phyloP scores from a whole-genome alignment of 2,113 vertebrate species.

The Saccopteryx bilineata region DNA sequence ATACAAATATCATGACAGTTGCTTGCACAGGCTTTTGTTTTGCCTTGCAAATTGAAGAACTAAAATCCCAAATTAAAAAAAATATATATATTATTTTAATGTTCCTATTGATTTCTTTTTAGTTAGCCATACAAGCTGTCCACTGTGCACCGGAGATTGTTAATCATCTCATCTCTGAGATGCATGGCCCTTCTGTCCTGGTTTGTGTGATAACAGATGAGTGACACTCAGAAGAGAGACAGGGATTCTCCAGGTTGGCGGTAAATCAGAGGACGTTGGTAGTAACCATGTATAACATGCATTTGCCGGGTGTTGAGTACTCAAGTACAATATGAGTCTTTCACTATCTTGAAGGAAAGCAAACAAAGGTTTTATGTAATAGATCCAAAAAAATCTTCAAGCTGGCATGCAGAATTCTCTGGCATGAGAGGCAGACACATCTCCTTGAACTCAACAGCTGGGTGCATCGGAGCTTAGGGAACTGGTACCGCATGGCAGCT shows the following conservation, averaged over 20 bases:
- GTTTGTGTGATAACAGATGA: conserved; percentile 89
- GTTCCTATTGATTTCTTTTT: neutral
- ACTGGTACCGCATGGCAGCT: rapidly evolving
- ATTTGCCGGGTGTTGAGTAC: rapidly evolving
- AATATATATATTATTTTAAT: neutral
- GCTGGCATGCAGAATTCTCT: neutral
- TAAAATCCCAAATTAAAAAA: neutral
- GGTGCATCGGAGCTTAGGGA: rapidly evolving
- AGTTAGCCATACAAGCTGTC: conserved; percentile 87
- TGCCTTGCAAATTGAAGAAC: neutral
- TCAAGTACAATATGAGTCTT: rapidly evolving
- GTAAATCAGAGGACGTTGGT: neutral
- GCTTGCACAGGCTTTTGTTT: neutral
- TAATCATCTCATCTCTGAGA: conserved; percentile 88
- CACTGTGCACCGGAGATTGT: conserved; percentile 87
- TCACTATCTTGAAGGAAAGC: neutral
- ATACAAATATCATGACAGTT: too few relatives aligned
- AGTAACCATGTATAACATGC: neutral
- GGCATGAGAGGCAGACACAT: neutral
- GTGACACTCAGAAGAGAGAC: neutral
- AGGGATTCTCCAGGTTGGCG: neutral
- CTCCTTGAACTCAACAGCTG: neutral
- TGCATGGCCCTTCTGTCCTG: conserved; percentile 86
- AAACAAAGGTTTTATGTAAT: neutral
- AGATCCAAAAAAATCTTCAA: neutral